Evolutionary conservation across 2,797 vertebrate species (phyloP), one percentile per base, ranked within the genome.

Genomic region (Pachyuromys duprasi): DNA sequence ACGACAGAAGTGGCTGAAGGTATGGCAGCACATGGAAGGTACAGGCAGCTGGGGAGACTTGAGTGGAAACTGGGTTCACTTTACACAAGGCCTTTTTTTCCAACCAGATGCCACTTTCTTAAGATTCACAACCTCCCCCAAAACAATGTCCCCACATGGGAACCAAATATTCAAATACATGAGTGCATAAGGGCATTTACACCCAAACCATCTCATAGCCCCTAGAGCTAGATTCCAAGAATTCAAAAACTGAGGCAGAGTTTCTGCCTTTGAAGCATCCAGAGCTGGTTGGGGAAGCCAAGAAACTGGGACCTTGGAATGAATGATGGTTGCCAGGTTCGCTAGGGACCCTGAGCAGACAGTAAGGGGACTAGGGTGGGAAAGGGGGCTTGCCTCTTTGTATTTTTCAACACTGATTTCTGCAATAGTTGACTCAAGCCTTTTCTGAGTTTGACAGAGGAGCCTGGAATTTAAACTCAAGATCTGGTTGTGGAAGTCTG

Each of bases 401-500:
- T 13, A n/a, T 95, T 86, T 79, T 31, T 86, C 57, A 60, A 4
- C 17, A 36, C n/a, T 86, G 70, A 49, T 18, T 53, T 88, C 57
- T 80, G n/a, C 24, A 24, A 36, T 15, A 39, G 33, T 55, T 65
- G 22, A 76, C 80, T 88, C 3, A 12, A 70, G 33, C 2, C 24
- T 67, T 95, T 90, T 86, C 63, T 20, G 18, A 69, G 75, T 94
- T 92, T 89, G 91, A 18, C 42, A 91, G 70, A 79, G 42, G 39
- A 79, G 3, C n/a, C 57, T 92, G 33, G 49, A 86, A 60, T 94
- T 93, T 82, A 57, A 92, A 90, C 39, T 63, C 42, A 86, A 88
- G 74, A 65, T 70, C 57, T 80, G n/a, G 60, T 82, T 93, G 89
- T 57, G 74, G n/a, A 33, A 24, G 22, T 67, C 67, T 75, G 80